Conservation (phyloP, 2,113 vertebrate species). For the Seriola rivoliana region DNA sequence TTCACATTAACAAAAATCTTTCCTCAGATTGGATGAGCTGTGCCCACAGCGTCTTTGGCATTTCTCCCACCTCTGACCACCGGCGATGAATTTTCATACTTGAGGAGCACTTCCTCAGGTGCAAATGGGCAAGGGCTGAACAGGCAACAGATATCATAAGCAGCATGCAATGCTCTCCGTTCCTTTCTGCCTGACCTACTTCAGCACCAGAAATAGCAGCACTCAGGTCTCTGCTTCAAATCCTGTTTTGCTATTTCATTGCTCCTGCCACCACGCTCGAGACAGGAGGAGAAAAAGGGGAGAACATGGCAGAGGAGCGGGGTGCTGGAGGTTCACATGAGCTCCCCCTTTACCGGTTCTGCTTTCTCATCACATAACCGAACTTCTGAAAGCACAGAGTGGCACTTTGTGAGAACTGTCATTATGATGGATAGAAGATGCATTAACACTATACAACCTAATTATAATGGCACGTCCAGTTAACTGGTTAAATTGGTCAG, state of each 20-base stretch:
- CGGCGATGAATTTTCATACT: constrained; percentile 47
- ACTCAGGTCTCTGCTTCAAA: constrained; percentile 91
- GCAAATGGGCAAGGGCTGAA: constrained; percentile 47
- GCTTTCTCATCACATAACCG: constrained; percentile 22
- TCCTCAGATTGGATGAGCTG: constrained; percentile 72
- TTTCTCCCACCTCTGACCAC: constrained; percentile 51
- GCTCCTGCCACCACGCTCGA: constrained; percentile 71
- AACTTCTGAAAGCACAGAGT: constrained; percentile 38
- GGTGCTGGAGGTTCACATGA: constrained; percentile 39
- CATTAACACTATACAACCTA: neutral
- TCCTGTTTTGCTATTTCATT: constrained; percentile 89
- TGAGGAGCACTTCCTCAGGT: constrained; percentile 53
- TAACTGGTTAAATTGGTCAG: constrained; percentile 23
- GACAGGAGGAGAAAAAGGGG: constrained; percentile 54
- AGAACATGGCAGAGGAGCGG: constrained; percentile 33
- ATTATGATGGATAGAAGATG: constrained; percentile 16
- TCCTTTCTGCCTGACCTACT: constrained; percentile 91
- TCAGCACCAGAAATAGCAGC: constrained; percentile 93
- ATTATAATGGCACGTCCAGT: constrained; percentile 26
- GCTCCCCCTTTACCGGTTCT: constrained; percentile 17
- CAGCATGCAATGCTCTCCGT: constrained; percentile 72
- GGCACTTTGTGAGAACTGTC: constrained; percentile 12
- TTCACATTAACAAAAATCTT: constrained; percentile 58
- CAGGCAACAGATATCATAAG: constrained; percentile 73
- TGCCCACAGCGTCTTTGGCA: constrained; percentile 55